These are phyloP conservation scores for Charanyca ferruginea DNA, from an alignment of 2,888 invertebrate species.

Conservation along the genomic window DNA sequence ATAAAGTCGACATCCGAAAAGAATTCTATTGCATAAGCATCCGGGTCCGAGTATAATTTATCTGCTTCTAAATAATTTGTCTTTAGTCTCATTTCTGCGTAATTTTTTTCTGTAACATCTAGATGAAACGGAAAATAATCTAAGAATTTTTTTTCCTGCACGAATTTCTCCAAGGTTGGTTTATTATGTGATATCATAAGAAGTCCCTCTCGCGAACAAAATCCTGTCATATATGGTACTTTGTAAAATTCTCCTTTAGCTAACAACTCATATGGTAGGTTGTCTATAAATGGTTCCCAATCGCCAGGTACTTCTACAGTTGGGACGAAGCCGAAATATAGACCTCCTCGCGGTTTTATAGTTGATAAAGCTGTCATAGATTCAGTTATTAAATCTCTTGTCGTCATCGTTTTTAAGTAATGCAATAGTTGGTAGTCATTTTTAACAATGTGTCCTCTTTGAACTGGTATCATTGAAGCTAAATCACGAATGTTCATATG, in stretches of 20 bases:
- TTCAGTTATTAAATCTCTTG: slow-evolving; percentile 76
- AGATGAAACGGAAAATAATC: slow-evolving; percentile 78
- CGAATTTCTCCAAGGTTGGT: slow-evolving; percentile 67
- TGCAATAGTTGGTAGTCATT: slow-evolving; percentile 75
- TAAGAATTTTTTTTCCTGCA: slow-evolving; percentile 74
- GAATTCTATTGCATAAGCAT: slow-evolving; percentile 85
- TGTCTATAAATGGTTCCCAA: slow-evolving; percentile 85
- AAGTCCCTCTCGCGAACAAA: slow-evolving; percentile 87
- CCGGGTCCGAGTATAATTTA: slow-evolving; percentile 73
- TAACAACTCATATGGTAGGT: slow-evolving; percentile 81
- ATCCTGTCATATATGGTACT: slow-evolving; percentile 88
- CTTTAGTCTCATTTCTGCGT: slow-evolving; percentile 76
- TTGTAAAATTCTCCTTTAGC: slow-evolving; percentile 82
- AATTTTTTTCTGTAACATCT: slow-evolving; percentile 68
- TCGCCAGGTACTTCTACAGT: slow-evolving; percentile 82
- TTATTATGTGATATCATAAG: slow-evolving; percentile 70
- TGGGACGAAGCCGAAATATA: slow-evolving; percentile 88
- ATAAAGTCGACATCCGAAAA: slow-evolving; percentile 88
- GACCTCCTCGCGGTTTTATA: slow-evolving; percentile 77
- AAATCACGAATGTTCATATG: slow-evolving; percentile 75
- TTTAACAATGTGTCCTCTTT: slow-evolving; percentile 70
- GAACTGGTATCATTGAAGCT: slow-evolving; percentile 75
- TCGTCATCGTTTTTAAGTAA: slow-evolving; percentile 76
- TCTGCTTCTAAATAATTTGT: slow-evolving; percentile 86
- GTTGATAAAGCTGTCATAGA: slow-evolving; percentile 73